Conservation (phyloP, 2,888 invertebrate species). For the Plagodis dolabraria region DNA sequence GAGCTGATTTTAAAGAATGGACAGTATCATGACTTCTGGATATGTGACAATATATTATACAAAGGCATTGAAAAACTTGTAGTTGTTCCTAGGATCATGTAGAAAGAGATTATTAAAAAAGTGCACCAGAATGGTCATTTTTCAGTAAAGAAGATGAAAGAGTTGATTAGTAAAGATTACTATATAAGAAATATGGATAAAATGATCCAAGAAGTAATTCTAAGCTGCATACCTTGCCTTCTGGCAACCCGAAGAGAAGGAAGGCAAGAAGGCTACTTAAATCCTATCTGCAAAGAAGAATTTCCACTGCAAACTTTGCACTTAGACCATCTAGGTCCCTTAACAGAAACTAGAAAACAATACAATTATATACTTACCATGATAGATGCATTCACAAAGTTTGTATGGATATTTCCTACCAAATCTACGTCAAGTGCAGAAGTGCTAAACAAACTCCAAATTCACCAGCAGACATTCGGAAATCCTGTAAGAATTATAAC, state of each 20-base stretch:
- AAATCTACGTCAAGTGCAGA: conserved; percentile 48
- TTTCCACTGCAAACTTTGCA: conserved; percentile 52
- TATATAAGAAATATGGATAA: conserved; percentile 13
- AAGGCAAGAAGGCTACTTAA: conserved; percentile 37
- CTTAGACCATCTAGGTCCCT: conserved; percentile 25
- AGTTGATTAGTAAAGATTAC: neutral
- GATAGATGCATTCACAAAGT: conserved; percentile 44
- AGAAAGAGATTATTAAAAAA: too few relatives aligned
- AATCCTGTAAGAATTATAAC: conserved; percentile 1
- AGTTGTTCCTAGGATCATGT: too few relatives aligned
- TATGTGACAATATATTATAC: too few relatives aligned
- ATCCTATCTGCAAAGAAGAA: conserved; percentile 47
- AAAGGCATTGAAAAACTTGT: too few relatives aligned
- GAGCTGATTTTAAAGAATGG: too few relatives aligned
- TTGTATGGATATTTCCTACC: conserved; percentile 57
- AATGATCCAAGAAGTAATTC: conserved; percentile 31
- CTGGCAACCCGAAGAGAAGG: conserved; percentile 41
- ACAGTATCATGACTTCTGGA: too few relatives aligned
- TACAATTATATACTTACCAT: too few relatives aligned
- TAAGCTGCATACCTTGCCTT: conserved; percentile 35
- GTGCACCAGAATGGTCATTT: too few relatives aligned
- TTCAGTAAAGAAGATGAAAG: too few relatives aligned
- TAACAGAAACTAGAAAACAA: conserved; percentile 43
- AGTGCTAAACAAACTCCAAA: conserved; percentile 1
- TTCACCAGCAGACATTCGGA: conserved; percentile 1